Evolutionary conservation across 1,140 invertebrate species (phyloP), one percentile per base, ranked within the genome.

Genomic region (Hestina assimilis): DNA sequence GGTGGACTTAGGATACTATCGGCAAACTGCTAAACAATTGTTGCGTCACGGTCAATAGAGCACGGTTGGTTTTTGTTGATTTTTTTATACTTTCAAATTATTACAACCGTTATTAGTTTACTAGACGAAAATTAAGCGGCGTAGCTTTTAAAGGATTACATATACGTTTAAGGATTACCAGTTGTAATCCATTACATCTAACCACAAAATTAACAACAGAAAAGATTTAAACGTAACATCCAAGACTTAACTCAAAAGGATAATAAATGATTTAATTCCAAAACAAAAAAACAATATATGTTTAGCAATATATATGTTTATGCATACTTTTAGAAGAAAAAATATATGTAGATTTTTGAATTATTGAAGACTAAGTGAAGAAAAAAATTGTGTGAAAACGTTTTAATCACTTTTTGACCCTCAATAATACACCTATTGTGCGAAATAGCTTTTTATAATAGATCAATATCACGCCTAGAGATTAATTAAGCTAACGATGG

Each of bases 1-100:
- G 79, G 74, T 83, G 79, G 83, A 86, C 78, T 85, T 72, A 77
- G 75, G 73, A 72, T 65, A 69, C 68, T 59, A 65, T 83, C 78
- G 69, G 72, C 73, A 80, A 84, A 84, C 78, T 82, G 66, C 76
- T 82, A 87, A 86, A 86, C 81, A 87, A 84, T 87, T 72, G 78
- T 84, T 84, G 79, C 83, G 79, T 84, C 79, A 87, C 70, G 79
- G 81, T 86, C 81, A 87, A 86, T 83, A 85, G 73, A 80, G 42
- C 69, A 77, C 68, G 78, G 68, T 70, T 64, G 26, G 69, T 76
- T 80, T 82, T 77, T 82, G 65, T 70, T 14, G 38, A 28, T 31
- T 55, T 72, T 78, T 84, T 85, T 79, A 69, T 42, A 40, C 62
- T 29, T 57, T 57, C 33, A 55, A 45, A 54, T 48, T 57, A 19